Base-by-base conservation (phyloP, 1,140 invertebrate species). In the Drosophila elegans region DNA sequence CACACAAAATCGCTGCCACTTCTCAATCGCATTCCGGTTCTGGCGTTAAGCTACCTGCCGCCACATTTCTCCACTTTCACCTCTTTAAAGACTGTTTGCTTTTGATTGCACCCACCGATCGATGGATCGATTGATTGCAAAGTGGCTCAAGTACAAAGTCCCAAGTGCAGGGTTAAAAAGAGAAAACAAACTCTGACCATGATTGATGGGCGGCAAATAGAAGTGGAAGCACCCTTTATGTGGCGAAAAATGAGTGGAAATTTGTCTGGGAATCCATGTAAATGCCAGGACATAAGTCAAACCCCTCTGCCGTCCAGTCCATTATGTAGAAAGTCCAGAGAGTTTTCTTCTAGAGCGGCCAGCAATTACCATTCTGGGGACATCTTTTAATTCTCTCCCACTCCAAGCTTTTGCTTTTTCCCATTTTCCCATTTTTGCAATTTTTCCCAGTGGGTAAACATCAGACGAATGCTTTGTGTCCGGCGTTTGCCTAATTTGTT, bases 401-500 rank as follows among this genome's bases (percentile, higher is more conserved):
- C 0, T 2, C 1, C 13, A 16, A 11, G 21, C 32, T 5, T 32
- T 2, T 3, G n/a, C n/a, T 34, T 36, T 2, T 13, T 3, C 11
- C 3, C 4, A 29, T 32, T 32, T 32, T 4, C 16, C 9, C 38
- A 5, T 1, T 10, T 4, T 32, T 32, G 29, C 29, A 4, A 32
- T 21, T 49, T 13, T 39, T 12, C 9, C 38, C 46, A 69, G 54
- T 79, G 45, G 75, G 63, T 64, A 86, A 86, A 83, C 79, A 83
- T 52, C 71, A 74, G 84, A 79, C 64, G 48, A 85, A 88, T 76
- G 72, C 79, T 74, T 88, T 88, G 83, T 88, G 83, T 86, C 83
- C 83, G 83, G 66, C 79, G 75, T 59, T 78, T 63, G 75, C 75
- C 84, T 88, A 88, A 88, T 88, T 88, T 88, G 83, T 88, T 88